phyloP scores from a whole-genome alignment of 2,888 invertebrate genomes.

The Euproctis similis region DNA sequence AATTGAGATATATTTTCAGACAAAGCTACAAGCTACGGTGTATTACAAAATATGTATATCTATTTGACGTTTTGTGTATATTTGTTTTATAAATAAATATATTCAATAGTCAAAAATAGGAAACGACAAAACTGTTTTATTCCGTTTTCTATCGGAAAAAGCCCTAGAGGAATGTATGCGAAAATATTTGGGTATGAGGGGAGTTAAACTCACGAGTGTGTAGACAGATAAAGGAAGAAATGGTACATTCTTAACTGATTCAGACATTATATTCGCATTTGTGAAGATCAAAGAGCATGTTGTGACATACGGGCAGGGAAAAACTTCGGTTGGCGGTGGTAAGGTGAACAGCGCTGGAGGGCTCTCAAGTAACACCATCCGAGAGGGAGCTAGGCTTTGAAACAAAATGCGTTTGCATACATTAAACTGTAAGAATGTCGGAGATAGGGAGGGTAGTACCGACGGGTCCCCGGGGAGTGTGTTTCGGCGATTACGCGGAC shows the following conservation, averaged over 20 bases:
- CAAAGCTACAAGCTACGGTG: conserved; percentile 28
- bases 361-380: conserved; percentile 61
- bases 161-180: conserved; percentile 42
- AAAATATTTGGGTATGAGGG: conserved; percentile 32
- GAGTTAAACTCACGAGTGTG: conserved; percentile 41
- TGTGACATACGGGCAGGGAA: conserved; percentile 58
- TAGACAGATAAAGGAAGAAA: conserved; percentile 50
- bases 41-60: conserved; percentile 27
- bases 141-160: conserved; percentile 42
- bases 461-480: conserved; percentile 56
- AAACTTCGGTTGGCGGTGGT: conserved; percentile 49
- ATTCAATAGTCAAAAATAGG: conserved; percentile 48
- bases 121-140: conserved; percentile 53
- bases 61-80: conserved; percentile 40
- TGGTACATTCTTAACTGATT: conserved; percentile 59
- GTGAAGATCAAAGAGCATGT: conserved; percentile 71
- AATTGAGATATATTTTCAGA: conserved; percentile 23
- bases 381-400: conserved; percentile 71
- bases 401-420: conserved; percentile 77
- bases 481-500: conserved; percentile 74
- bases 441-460: conserved; percentile 65
- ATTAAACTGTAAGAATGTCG: conserved; percentile 75
- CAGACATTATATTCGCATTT: conserved; percentile 72
- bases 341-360: conserved; percentile 58
- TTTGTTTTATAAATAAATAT: conserved; percentile 43